These are phyloP conservation scores for Leptocoma aspasia DNA, from an alignment of 2,113 vertebrate genomes.

Conservation along the genomic window DNA sequence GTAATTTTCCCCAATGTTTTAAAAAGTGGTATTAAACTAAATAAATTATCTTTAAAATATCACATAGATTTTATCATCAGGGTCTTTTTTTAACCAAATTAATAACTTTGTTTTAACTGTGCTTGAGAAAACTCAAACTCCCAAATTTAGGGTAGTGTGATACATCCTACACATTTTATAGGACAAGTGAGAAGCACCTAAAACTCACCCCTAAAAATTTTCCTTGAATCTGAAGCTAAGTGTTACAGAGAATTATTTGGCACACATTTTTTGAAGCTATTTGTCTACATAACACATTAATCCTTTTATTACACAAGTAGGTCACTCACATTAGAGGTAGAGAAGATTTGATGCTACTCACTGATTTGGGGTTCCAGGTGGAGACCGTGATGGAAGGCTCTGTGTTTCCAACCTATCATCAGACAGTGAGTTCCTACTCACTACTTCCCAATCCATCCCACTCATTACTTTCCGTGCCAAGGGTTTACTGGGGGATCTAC, in stretches of 20 bases:
- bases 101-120: neutral
- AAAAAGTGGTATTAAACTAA: neutral
- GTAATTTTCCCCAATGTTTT: neutral
- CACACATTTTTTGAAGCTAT: neutral
- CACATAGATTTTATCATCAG: neutral
- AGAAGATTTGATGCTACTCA: constrained; percentile 72
- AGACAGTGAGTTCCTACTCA: constrained; percentile 93
- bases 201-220: neutral
- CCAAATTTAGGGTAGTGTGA: neutral
- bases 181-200: neutral
- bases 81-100: neutral
- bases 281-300: neutral
- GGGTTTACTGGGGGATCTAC: constrained; percentile 95
- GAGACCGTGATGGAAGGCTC: constrained; percentile 94
- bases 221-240: neutral
- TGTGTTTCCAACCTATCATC: constrained; percentile 96
- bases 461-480: constrained; percentile 87
- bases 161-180: neutral
- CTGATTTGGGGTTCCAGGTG: constrained; percentile 95
- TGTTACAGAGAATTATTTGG: neutral
- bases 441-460: constrained; percentile 91
- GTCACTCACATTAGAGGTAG: neutral
- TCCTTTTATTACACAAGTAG: neutral
- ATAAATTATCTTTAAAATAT: neutral
- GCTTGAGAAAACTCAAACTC: neutral